Percentiles rank a stretch among this genome's conserved stretches.
phyloP scores from a whole-genome alignment of 1,140 invertebrate genomes.

The Camponotus pennsylvanicus region DNA sequence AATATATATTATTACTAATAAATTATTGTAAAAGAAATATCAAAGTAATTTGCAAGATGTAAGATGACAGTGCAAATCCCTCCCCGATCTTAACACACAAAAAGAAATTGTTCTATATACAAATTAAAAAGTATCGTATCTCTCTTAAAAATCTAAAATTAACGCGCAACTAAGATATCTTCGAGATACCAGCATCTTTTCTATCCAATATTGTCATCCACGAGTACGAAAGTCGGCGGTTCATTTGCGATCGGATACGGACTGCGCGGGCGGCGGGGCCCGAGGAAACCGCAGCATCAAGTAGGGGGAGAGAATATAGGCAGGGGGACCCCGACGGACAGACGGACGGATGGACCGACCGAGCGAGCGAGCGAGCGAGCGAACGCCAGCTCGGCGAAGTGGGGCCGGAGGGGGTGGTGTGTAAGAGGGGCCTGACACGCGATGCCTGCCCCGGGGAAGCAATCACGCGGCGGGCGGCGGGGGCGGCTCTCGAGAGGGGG shows the following conservation, averaged over 20 bases:
- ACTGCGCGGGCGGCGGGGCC: conserved; percentile 68
- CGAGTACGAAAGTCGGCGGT: conserved; percentile 44
- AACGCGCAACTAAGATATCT: neutral
- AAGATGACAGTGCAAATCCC: neutral
- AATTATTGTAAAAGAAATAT: neutral
- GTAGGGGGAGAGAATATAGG: conserved; percentile 58
- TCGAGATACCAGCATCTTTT: neutral
- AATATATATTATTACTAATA: neutral
- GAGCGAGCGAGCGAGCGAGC: conserved; percentile 40
- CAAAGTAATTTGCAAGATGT: neutral
- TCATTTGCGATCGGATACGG: conserved; percentile 54
- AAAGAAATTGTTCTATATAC: neutral
- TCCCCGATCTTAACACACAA: too few species aligned
- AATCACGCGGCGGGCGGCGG: conserved; percentile 84
- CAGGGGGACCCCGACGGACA: conserved; percentile 36
- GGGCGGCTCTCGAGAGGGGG: conserved; percentile 79
- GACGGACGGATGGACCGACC: conserved; percentile 35
- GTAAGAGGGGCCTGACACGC: conserved; percentile 85
- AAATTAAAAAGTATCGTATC: neutral
- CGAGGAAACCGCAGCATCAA: conserved; percentile 63
- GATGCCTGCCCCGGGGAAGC: conserved; percentile 85
- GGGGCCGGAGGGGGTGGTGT: conserved; percentile 69
- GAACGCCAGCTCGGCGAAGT: conserved; percentile 56
- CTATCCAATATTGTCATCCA: conserved; percentile 43
- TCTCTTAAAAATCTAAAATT: neutral